A percentile compares a stretch with the other conserved stretches of the same genome.
Evolutionary conservation across 2,797 vertebrate species (phyloP).

Genomic region (Chelmon rostratus): DNA sequence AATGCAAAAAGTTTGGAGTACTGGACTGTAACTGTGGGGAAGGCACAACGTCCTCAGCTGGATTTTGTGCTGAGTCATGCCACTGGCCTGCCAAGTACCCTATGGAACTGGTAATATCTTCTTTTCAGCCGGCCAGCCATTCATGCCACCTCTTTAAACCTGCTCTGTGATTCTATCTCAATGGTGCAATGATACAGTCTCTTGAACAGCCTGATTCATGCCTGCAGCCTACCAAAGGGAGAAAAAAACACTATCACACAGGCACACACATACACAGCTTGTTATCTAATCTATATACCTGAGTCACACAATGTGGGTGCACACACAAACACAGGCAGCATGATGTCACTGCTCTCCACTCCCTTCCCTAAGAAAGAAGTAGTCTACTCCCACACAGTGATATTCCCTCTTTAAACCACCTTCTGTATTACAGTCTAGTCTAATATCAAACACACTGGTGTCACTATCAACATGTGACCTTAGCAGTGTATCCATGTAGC

Average conservation of each 20-base stretch:
- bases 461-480: slow-evolving; percentile 36
- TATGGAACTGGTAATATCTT: slow-evolving; percentile 38
- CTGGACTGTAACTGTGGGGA: slow-evolving; percentile 1
- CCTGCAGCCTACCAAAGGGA: slow-evolving; percentile 53
- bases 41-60: slow-evolving; percentile 24
- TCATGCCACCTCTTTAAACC: slow-evolving; percentile 50
- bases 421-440: slow-evolving; percentile 23
- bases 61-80: slow-evolving; percentile 55
- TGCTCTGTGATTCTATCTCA: slow-evolving; percentile 57
- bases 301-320: slow-evolving; percentile 71
- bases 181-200: slow-evolving; percentile 63
- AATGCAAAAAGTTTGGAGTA: slow-evolving; percentile 34
- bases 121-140: slow-evolving; percentile 35
- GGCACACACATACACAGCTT: slow-evolving; percentile 34
- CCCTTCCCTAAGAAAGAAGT: slow-evolving; percentile 42
- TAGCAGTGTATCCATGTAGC: background rate
- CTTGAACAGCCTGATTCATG: slow-evolving; percentile 65
- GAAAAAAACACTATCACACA: slow-evolving; percentile 26
- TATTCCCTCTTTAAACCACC: slow-evolving; percentile 25
- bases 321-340: slow-evolving; percentile 57
- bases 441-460: slow-evolving; percentile 35
- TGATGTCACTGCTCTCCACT: slow-evolving; percentile 75
- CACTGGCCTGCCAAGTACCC: slow-evolving; percentile 35
- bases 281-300: slow-evolving; percentile 79
- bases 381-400: slow-evolving; percentile 42